Evolutionary conservation across 2,113 vertebrate genomes (phyloP).

Genomic region (Poeciliopsis occidentalis): DNA sequence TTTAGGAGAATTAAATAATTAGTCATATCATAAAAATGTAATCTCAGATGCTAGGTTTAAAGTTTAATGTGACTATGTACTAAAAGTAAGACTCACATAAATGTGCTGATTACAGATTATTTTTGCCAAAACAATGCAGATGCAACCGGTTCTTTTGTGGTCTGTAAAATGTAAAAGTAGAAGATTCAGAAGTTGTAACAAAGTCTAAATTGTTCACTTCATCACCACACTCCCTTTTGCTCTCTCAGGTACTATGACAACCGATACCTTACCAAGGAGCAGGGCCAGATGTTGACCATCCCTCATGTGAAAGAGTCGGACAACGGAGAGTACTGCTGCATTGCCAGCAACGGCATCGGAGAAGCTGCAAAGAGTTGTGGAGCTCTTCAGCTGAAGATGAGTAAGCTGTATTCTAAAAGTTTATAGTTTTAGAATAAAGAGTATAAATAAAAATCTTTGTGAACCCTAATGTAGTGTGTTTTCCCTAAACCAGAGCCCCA

Average conservation of each 20-base stretch:
- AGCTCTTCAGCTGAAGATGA: conserved; percentile 98
- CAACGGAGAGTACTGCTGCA: conserved; percentile 94
- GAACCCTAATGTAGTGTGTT: neutral
- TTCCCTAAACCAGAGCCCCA: conserved; percentile 86
- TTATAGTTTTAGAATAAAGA: neutral
- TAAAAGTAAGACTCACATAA: no score
- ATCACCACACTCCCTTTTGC: neutral
- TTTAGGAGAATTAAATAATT: no score
- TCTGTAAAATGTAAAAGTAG: no score
- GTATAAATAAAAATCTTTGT: neutral
- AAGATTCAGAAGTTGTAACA: neutral
- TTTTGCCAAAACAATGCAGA: no score
- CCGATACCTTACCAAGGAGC: conserved; percentile 88
- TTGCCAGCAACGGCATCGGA: conserved; percentile 89
- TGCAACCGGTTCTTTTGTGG: no score
- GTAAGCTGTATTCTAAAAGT: conserved; percentile 79
- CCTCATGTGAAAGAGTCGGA: conserved; percentile 90
- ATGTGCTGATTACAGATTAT: no score
- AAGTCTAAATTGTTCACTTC: neutral
- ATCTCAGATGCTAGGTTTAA: no score
- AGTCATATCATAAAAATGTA: no score
- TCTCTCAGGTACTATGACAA: conserved; percentile 89
- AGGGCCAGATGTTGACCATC: conserved; percentile 92
- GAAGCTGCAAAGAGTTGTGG: conserved; percentile 90
- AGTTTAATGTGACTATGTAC: no score